Evolutionary conservation across 2,797 vertebrate species (phyloP).

Genomic region (Corythornis leucogaster): DNA sequence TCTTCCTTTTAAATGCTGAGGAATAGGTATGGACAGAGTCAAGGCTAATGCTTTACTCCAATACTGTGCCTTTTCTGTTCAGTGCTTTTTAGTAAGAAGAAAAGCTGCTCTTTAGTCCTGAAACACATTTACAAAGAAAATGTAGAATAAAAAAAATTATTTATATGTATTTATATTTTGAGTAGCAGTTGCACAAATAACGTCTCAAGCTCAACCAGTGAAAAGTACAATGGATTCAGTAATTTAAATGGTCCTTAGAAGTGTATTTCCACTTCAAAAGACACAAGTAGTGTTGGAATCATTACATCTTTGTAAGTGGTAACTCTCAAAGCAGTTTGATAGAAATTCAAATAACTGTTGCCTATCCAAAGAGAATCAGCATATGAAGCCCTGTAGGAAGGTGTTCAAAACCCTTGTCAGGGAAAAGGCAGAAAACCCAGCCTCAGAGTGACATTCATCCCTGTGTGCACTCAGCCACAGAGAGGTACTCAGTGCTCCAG

Average conservation of each 20-base stretch:
- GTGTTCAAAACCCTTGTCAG: background rate
- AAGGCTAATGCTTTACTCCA: background rate
- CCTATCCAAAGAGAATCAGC: background rate
- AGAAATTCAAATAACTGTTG: background rate
- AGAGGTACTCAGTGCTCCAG: background rate
- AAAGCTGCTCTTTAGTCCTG: background rate
- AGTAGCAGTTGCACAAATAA: background rate
- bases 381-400: background rate
- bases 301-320: background rate
- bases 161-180: background rate
- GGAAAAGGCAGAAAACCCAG: background rate
- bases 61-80: background rate
- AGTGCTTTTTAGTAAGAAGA: background rate
- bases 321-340: background rate
- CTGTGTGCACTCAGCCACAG: background rate
- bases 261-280: conserved; percentile 14
- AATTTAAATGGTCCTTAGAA: background rate
- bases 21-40: background rate
- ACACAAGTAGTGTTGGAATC: background rate
- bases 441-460: background rate
- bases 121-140: background rate
- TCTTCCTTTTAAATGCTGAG: background rate
- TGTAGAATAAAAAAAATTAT: background rate
- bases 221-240: background rate
- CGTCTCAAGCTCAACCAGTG: background rate